Percentiles rank a stretch among this genome's conserved stretches.
Conservation (phyloP, 2,888 invertebrate genomes). For the Hypsopygia costalis region DNA sequence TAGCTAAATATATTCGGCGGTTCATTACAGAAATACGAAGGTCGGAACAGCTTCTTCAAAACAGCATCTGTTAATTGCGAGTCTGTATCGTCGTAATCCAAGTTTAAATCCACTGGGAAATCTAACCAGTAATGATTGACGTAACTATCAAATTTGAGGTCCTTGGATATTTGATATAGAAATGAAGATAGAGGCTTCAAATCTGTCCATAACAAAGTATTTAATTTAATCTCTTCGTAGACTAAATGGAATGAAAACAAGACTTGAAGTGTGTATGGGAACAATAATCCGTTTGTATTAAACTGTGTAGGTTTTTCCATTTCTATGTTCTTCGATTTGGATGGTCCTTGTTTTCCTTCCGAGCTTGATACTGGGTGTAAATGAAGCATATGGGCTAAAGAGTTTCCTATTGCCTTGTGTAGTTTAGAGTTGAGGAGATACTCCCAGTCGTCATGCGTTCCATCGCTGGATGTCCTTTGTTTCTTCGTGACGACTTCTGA, state of each 20-base stretch:
- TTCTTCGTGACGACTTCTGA: slow-evolving; percentile 85
- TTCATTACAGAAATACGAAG: slow-evolving; percentile 80
- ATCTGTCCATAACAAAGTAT: slow-evolving; percentile 84
- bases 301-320: slow-evolving; percentile 64
- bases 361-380: slow-evolving; percentile 29
- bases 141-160: slow-evolving; percentile 86
- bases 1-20: slow-evolving; percentile 88
- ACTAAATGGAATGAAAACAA: slow-evolving; percentile 91
- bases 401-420: slow-evolving; percentile 70
- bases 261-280: slow-evolving; percentile 86
- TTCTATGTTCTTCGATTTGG: slow-evolving; percentile 23
- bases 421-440: slow-evolving; percentile 82
- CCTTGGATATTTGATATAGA: slow-evolving; percentile 87
- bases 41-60: slow-evolving; percentile 80
- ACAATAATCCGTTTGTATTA: slow-evolving; percentile 84
- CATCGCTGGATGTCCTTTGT: slow-evolving; percentile 88
- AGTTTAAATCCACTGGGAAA: slow-evolving; percentile 83
- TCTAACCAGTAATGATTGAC: slow-evolving; percentile 92
- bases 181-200: slow-evolving; percentile 85
- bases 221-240: slow-evolving; percentile 94
- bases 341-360: slow-evolving; percentile 21
- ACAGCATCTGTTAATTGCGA: slow-evolving; percentile 80
- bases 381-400: slow-evolving; percentile 64
- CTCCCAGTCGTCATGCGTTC: slow-evolving; percentile 91
- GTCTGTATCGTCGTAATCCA: slow-evolving; percentile 50